Base-by-base conservation (phyloP, 2,113 vertebrate species). In the Rhinolophus ferrumequinum region DNA sequence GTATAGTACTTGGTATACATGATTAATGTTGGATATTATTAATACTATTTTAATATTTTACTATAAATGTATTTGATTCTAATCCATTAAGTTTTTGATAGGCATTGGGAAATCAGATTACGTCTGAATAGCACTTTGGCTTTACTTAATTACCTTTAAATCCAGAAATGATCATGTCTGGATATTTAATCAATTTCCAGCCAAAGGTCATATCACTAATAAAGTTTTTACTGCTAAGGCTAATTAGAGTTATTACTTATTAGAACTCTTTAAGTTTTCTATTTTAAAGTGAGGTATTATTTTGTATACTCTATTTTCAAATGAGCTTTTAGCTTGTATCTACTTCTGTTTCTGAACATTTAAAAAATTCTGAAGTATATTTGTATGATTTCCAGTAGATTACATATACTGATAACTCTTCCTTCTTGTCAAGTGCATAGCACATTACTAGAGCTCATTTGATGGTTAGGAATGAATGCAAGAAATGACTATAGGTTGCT, bases 111-210 rank as follows among this genome's bases (percentile, higher is more conserved):
- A 95, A 67, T 79, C 35, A 91, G 38, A 54, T 85, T 35, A 41
- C 12, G 47, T 77, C 33, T 76, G 47, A 33, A n/a, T 12, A 52
- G 14, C 33, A 38, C 6, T 84, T 64, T 77, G 52, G 19, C 69
- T 54, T 94, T 90, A 95, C 33, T 67, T 83, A 75, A 50, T 69
- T 69, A 70, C 14, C 22, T 87, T 64, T 96, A 80, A 95, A 88
- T 60, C 73, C 64, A 91, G 47, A 80, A 89, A 10, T 52, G 44
- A 91, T 54, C 26, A 6, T 88, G 18, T 79, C 58, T 69, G 18
- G 7, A 70, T 96, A 64, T 64, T 91, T 87, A 64, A 92, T 79
- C 13, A 69, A 54, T 88, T 94, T 85, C 52, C 19, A 75, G 15
- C 47, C 60, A 75, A 75, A 88, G 24, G 1, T 88, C 41, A 18